Evolutionary conservation across 2,113 vertebrate species (phyloP).

Genomic region (Tiliqua scincoides): DNA sequence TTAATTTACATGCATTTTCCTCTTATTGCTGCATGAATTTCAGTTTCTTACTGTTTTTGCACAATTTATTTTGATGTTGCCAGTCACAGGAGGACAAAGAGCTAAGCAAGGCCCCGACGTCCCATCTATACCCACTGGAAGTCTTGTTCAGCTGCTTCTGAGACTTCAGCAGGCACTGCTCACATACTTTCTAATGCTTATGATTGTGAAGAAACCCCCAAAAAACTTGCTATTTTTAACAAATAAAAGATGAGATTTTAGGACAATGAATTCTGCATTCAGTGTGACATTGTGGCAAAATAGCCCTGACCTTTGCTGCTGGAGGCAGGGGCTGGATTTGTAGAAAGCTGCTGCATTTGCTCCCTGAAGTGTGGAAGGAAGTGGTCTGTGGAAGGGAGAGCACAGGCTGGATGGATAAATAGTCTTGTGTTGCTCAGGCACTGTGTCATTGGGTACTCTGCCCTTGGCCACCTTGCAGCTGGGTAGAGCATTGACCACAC

Average conservation of each 20-base stretch:
- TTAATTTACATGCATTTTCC: not conserved
- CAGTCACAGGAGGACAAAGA: not conserved
- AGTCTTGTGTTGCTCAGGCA: not conserved
- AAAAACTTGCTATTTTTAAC: not conserved
- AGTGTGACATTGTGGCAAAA: not conserved
- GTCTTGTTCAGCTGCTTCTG: not conserved
- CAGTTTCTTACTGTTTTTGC: not conserved
- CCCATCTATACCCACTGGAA: not conserved
- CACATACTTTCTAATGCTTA: not conserved
- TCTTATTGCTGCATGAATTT: not conserved
- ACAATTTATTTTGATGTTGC: not conserved
- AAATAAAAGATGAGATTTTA: not conserved
- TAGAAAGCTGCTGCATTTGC: not conserved
- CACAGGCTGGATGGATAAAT: not conserved
- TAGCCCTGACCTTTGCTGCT: not conserved
- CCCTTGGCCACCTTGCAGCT: no score
- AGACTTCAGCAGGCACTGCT: not conserved
- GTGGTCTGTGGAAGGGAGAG: not conserved
- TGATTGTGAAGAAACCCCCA: not conserved
- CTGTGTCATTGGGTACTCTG: not conserved
- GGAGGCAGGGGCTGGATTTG: not conserved
- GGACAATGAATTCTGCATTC: not conserved
- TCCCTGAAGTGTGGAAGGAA: not conserved
- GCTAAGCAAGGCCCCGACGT: not conserved
- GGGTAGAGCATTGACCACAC: no score